Percentiles rank a stretch among this genome's conserved stretches.
phyloP scores from a whole-genome alignment of 2,797 vertebrate genomes.

The Acropternis orthonyx region DNA sequence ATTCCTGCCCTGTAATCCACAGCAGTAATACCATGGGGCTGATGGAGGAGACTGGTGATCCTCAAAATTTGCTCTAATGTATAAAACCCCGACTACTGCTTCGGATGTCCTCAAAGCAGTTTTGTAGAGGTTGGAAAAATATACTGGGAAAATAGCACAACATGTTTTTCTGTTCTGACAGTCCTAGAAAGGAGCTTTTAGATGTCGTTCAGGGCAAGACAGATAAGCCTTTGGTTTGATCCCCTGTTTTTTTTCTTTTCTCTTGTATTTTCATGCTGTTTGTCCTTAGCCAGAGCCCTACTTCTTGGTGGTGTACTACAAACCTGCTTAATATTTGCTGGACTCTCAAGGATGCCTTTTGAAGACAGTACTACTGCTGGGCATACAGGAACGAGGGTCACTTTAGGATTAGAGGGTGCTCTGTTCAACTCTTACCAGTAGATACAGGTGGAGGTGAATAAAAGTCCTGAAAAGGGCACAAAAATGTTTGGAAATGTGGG shows the following conservation, averaged over 20 bases:
- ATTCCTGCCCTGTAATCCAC: background rate
- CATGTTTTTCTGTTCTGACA: background rate
- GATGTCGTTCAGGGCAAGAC: background rate
- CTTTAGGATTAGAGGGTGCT: background rate
- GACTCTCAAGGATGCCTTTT: background rate
- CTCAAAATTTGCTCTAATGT: background rate
- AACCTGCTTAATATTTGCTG: background rate
- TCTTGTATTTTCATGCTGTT: background rate
- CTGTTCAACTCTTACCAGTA: background rate
- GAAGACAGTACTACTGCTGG: background rate
- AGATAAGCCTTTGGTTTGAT: background rate
- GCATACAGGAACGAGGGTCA: background rate
- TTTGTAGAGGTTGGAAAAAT: background rate
- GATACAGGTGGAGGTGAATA: background rate
- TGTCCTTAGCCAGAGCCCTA: background rate
- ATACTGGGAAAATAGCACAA: background rate
- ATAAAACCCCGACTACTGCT: background rate
- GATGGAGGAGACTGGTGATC: background rate
- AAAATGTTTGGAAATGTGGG: background rate
- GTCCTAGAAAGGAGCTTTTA: background rate
- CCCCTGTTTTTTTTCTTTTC: background rate
- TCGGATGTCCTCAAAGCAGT: background rate
- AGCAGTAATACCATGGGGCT: background rate
- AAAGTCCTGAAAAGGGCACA: background rate
- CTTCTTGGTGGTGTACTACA: background rate